Evolutionary conservation across 2,797 vertebrate species (phyloP), one percentile per base, ranked within the genome.

Genomic region (Clarias pachynema): DNA sequence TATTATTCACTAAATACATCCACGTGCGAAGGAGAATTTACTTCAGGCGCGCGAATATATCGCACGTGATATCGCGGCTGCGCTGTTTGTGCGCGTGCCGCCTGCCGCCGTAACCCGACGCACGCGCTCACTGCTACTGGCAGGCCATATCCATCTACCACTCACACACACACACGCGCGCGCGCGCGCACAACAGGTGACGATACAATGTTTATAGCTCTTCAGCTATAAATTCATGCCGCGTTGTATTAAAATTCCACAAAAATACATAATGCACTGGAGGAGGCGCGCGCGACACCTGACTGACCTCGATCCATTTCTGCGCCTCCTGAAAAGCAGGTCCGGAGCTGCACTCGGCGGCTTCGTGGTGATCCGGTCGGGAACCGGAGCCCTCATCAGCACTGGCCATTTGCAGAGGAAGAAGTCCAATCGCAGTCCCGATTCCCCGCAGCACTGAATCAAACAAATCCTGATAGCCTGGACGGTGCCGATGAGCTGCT

Each of bases 231-330:
- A 10, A 63, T 44, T 49, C 79, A 31, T 18, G 31, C 40, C 22
- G 37, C 69, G 10, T 53, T 73, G 49, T 49, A n/a, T 20, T 0
- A 57, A 12, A 31, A 31, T 59, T 24, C 74, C 26, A 5, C 53
- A 10, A 12, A 57, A 22, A 34, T 60, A 10, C 44, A 44, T 44
- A 6, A 34, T n/a, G 68, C 34, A 3, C 24, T 49, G 14, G 5
- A 77, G 74, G 53, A 24, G 24, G 26, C 73, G 49, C 72, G 29
- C 5, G 18, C 31, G 74, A n/a, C 2, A 26, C 16, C 73, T 57
- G 49, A 62, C 79, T 68, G 3, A 99, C 97, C 97, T 99, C 96
- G 83, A 99, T 98, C 97, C 98, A 99, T 94, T 97, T 96, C 93
- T 97, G 98, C 3, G 98, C 97, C 93, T 98, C 97, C 83, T 90